Evolutionary conservation across 1,140 invertebrate genomes (phyloP).

Genomic region (Nephotettix cincticeps): DNA sequence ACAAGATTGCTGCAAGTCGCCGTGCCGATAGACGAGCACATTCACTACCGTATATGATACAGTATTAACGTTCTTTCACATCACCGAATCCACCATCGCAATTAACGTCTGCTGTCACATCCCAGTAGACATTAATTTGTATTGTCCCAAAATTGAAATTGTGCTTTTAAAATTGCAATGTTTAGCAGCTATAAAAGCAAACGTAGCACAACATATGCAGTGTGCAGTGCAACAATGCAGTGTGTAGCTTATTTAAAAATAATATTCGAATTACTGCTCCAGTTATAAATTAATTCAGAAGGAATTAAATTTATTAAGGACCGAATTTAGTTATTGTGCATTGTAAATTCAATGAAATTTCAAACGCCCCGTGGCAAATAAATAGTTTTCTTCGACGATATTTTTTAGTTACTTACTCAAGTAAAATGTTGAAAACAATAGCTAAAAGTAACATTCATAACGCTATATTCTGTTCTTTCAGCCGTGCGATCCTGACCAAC

Average conservation of each 20-base stretch:
- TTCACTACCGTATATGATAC: neutral
- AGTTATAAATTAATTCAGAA: neutral
- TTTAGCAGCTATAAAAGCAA: no score
- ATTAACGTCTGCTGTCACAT: neutral
- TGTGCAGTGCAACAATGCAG: no score
- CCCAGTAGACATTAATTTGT: neutral
- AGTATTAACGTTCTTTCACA: neutral
- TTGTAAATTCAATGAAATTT: neutral
- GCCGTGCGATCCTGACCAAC: conserved; percentile 86
- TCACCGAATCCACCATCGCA: neutral
- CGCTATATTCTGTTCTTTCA: conserved; percentile 47
- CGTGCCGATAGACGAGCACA: neutral
- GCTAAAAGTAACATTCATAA: no score
- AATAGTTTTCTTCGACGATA: no score
- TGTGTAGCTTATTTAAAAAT: no score
- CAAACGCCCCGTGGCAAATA: no score
- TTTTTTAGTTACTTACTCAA: no score
- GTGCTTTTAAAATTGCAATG: no score
- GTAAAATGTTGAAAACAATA: no score
- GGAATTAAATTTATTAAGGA: neutral
- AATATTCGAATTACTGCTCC: neutral
- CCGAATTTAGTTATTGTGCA: neutral
- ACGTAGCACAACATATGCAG: no score
- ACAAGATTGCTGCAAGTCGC: neutral
- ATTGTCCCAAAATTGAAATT: neutral